A percentile compares a stretch with the other conserved stretches of the same genome.
Conservation (phyloP, 2,113 vertebrate species). For the Austrofundulus limnaeus region DNA sequence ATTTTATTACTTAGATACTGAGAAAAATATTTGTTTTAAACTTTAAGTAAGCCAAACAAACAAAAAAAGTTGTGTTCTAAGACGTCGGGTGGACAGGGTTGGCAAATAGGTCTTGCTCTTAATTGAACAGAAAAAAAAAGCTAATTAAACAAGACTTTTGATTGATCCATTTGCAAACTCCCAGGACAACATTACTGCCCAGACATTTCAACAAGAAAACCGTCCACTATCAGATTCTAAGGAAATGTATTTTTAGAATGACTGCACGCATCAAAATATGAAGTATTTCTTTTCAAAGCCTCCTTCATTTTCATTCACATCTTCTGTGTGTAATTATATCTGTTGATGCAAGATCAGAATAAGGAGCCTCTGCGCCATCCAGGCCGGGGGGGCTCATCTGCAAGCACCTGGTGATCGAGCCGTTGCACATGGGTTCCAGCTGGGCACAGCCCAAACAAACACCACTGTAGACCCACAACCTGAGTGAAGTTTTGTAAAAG, state of each 20-base stretch:
- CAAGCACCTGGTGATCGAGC: not conserved
- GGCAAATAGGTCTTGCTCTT: slow-evolving; percentile 16
- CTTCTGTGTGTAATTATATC: slow-evolving; percentile 41
- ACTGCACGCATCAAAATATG: slow-evolving; percentile 5
- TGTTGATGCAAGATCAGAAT: slow-evolving; percentile 5
- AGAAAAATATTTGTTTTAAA: slow-evolving; percentile 2
- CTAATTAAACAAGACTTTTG: slow-evolving; percentile 33
- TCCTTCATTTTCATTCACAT: slow-evolving; percentile 15
- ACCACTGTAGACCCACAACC: not conserved
- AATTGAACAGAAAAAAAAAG: not conserved
- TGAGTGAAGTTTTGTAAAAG: not conserved
- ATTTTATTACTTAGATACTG: not conserved
- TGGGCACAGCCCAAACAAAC: not conserved
- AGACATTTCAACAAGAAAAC: slow-evolving; percentile 5
- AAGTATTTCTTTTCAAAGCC: slow-evolving; percentile 21
- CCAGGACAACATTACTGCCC: slow-evolving; percentile 7
- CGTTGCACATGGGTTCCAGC: not conserved
- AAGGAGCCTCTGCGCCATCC: not conserved
- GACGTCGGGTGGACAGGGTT: not conserved
- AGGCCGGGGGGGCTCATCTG: not conserved
- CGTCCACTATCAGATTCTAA: not conserved
- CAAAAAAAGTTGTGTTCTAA: slow-evolving; percentile 4
- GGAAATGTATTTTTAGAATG: slow-evolving; percentile 4
- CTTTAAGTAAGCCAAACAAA: not conserved
- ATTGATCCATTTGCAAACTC: slow-evolving; percentile 41